Conservation (phyloP, 1,140 invertebrate genomes). For the Heliconius himera region DNA sequence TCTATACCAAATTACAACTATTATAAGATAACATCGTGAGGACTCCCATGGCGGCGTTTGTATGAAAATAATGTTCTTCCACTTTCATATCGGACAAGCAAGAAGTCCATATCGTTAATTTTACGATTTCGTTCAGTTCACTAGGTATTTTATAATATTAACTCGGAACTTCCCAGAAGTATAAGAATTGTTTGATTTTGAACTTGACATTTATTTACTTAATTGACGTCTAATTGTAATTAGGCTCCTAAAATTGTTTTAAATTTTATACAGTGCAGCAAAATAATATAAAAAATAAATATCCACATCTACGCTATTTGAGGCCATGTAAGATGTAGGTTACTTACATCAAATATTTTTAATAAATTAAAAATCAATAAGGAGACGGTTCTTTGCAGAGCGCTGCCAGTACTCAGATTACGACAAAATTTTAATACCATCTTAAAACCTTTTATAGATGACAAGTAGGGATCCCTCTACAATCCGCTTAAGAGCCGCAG, state of each 20-base stretch:
- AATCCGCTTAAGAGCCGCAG: conserved; percentile 17
- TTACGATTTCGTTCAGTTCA: conserved; percentile 4
- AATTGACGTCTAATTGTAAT: no score
- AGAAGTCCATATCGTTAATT: conserved; percentile 35
- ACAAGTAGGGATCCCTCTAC: not conserved
- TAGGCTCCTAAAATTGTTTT: not conserved
- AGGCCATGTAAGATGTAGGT: not conserved
- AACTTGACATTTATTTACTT: not conserved
- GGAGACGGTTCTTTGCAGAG: no score
- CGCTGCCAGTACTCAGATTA: not conserved
- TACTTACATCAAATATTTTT: not conserved
- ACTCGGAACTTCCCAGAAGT: no score
- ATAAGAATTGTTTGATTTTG: not conserved
- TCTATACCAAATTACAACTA: conserved; percentile 9
- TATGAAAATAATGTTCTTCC: conserved; percentile 29
- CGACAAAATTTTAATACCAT: conserved; percentile 13
- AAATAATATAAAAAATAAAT: no score
- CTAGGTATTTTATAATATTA: not conserved
- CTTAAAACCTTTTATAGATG: conserved; percentile 20
- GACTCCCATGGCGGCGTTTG: conserved; percentile 15
- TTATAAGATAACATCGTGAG: conserved; percentile 25
- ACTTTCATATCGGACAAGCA: conserved; percentile 25
- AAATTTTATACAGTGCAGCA: no score
- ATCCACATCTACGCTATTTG: not conserved
- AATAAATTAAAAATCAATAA: not conserved